phyloP scores from a whole-genome alignment of 2,113 vertebrate species.

The Manacus vitellinus region DNA sequence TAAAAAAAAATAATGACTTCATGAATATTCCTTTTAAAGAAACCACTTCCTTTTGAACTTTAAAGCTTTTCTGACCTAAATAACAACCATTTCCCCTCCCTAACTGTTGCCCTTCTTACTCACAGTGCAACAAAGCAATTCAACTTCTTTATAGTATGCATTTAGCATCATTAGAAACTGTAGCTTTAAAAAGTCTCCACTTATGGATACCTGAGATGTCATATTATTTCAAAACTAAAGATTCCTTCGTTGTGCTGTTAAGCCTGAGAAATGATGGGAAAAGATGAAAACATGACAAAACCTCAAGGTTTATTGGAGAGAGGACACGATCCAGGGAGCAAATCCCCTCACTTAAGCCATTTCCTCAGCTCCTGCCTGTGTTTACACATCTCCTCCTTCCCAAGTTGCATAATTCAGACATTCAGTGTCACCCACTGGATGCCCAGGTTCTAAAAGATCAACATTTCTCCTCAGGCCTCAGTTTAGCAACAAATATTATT shows the following conservation, averaged over 20 bases:
- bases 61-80: background rate
- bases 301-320: background rate
- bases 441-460: background rate
- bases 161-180: background rate
- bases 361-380: rapidly evolving
- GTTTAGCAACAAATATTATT: background rate
- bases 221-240: background rate
- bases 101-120: background rate
- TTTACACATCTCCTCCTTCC: background rate
- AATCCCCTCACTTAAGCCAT: background rate
- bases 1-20: background rate
- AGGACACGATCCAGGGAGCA: background rate
- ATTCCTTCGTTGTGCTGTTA: background rate
- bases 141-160: background rate
- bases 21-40: background rate
- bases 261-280: rapidly evolving
- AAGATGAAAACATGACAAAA: background rate
- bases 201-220: background rate
- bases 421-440: rapidly evolving
- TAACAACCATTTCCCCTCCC: background rate
- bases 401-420: rapidly evolving
- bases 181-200: background rate
- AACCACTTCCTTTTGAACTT: background rate
- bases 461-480: background rate
- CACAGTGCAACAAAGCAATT: background rate